Conservation (phyloP, 2,888 invertebrate genomes). For the Periphyllus acericola region DNA sequence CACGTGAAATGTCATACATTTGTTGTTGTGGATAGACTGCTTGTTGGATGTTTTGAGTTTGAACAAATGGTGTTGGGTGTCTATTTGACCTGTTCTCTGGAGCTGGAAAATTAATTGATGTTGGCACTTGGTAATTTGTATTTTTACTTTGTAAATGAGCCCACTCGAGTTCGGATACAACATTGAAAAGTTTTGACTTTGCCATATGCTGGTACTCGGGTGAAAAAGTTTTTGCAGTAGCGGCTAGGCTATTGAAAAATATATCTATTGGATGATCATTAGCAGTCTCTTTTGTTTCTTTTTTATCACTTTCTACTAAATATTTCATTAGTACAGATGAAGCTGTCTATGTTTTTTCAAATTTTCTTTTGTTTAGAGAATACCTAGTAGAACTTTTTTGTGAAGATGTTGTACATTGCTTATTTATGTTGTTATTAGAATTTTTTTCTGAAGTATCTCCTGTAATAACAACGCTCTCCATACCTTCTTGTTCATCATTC, state of each 20-base stretch:
- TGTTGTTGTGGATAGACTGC: too few relatives aligned
- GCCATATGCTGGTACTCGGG: constrained; percentile 35
- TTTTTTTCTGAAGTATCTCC: too few relatives aligned
- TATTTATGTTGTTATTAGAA: neutral
- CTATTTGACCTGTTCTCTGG: too few relatives aligned
- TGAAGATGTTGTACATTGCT: neutral
- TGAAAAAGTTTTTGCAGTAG: constrained; percentile 29
- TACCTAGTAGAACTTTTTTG: neutral
- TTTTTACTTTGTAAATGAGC: constrained; percentile 30
- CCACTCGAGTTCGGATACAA: constrained; percentile 36
- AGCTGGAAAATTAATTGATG: too few relatives aligned
- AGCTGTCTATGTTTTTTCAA: constrained; percentile 6
- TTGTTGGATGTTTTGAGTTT: too few relatives aligned
- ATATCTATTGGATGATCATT: too few relatives aligned
- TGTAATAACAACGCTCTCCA: too few relatives aligned
- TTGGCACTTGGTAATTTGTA: neutral
- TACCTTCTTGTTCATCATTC: too few relatives aligned
- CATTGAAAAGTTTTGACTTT: neutral
- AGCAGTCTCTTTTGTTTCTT: neutral
- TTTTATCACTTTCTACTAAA: constrained; percentile 3
- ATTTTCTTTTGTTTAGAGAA: too few relatives aligned
- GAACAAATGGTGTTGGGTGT: too few relatives aligned
- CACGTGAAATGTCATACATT: too few relatives aligned
- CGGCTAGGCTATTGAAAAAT: neutral
- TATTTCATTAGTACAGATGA: constrained; percentile 14